Conservation (phyloP, 2,797 vertebrate genomes). For the Distichodus sexfasciatus region DNA sequence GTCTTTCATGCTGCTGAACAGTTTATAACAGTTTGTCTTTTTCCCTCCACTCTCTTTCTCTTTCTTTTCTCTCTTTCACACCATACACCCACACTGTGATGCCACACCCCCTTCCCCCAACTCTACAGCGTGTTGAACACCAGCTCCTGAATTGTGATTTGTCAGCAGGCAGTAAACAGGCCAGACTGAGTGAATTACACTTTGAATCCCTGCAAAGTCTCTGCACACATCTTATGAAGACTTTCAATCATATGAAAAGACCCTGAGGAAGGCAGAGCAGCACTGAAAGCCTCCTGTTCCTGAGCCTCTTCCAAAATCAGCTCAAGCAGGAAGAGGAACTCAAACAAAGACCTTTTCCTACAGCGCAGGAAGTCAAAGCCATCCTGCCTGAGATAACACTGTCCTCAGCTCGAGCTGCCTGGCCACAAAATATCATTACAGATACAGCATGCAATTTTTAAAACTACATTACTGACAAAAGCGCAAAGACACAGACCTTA, state of each 20-base stretch:
- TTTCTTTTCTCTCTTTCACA: no score
- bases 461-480: no score
- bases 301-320: slow-evolving; percentile 44
- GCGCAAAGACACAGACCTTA: no score
- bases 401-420: slow-evolving; percentile 1
- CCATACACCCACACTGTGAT: no score
- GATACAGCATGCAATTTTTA: no score
- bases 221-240: slow-evolving; percentile 15
- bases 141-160: background rate
- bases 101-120: background rate
- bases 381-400: slow-evolving; percentile 21
- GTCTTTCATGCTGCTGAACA: no score
- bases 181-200: slow-evolving; percentile 6
- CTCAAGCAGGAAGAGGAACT: slow-evolving; percentile 37
- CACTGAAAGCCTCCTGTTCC: slow-evolving; percentile 4
- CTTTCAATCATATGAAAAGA: slow-evolving; percentile 32
- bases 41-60: no score
- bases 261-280: slow-evolving; percentile 18
- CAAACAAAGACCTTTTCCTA: slow-evolving; percentile 14
- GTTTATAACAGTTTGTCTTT: no score
- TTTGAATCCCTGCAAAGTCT: background rate
- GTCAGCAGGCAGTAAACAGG: slow-evolving; percentile 14
- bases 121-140: background rate
- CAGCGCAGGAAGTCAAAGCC: slow-evolving; percentile 2
- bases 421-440: background rate